Evolutionary conservation across 1,140 invertebrate species (phyloP), one percentile per base, ranked within the genome.

Genomic region (Zaprionus gabonicus): DNA sequence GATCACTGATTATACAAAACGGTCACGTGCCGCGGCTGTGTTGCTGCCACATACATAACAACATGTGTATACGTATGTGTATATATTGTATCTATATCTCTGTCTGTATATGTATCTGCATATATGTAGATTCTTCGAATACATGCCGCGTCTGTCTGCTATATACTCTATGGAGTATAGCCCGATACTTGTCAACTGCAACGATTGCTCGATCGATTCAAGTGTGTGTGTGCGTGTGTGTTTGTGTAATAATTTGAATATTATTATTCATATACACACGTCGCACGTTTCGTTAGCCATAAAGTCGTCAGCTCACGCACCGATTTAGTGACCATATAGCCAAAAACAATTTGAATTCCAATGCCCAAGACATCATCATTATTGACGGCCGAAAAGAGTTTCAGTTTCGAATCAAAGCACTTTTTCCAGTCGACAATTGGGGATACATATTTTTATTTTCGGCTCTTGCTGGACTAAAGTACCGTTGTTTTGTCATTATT

Each of bases 211-310:
- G 41, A 46, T 46, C 41, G n/a, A 46, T 46, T 9, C 41, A 17
- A 17, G 46, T 51, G 28, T 49, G 51, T 60, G 27, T 23, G 25
- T 68, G 20, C 59, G 46, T 31, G 67, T 36, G 66, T 71, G 82
- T 72, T 55, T 71, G 62, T 74, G 78, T 56, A 73, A 71, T 73
- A 75, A 84, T 81, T 87, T 84, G 81, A 87, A 90, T 84, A 84
- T 90, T 87, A 84, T 87, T 87, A 88, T 87, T 88, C 81, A 87
- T 88, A 90, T 76, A 69, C 65, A 73, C 65, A 75, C 81, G 71
- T 55, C 60, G 72, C 84, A 83, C 81, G 84, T 83, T 83, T 63
- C 60, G 38, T 74, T 70, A 41, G 84, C 72, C 25, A 87, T 87
- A 88, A 87, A 87, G 53, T 31, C 65, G 75, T 36, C 63, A 71